Evolutionary conservation across 2,888 invertebrate genomes (phyloP).

Genomic region (Lacanobia oleracea): DNA sequence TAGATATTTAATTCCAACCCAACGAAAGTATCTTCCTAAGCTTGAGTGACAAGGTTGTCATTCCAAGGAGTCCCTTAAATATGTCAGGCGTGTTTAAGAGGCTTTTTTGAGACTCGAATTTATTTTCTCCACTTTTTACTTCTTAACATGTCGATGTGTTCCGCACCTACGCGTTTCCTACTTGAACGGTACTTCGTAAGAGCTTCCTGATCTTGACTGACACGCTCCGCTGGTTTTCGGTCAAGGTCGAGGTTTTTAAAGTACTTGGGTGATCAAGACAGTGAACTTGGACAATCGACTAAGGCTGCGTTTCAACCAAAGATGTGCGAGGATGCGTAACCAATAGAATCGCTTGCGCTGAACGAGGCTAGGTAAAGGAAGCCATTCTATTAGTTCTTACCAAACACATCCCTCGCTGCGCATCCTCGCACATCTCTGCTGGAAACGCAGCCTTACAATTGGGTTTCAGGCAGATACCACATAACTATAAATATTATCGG

Average conservation of each 20-base stretch:
- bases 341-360: too few relatives aligned
- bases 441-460: not conserved
- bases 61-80: conserved; percentile 35
- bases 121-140: conserved; percentile 45
- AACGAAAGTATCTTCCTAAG: conserved; percentile 23
- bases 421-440: too few relatives aligned
- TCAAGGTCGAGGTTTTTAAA: conserved; percentile 42
- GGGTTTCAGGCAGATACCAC: not conserved
- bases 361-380: too few relatives aligned
- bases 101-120: conserved; percentile 37
- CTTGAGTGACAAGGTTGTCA: conserved; percentile 40
- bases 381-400: too few relatives aligned
- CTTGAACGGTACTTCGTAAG: conserved; percentile 44
- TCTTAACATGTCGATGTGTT: conserved; percentile 38
- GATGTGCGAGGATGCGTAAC: too few relatives aligned
- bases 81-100: conserved; percentile 31
- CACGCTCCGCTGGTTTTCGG: conserved; percentile 23
- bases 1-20: conserved; percentile 1
- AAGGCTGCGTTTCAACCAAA: too few relatives aligned
- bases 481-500: not conserved
- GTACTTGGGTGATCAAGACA: conserved; percentile 16
- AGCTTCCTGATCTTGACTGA: conserved; percentile 62
- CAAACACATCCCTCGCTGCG: too few relatives aligned
- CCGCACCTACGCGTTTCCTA: conserved; percentile 50
- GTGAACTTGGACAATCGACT: conserved; percentile 24